phyloP scores from a whole-genome alignment of 1,140 invertebrate genomes.

The Danaus plexippus region DNA sequence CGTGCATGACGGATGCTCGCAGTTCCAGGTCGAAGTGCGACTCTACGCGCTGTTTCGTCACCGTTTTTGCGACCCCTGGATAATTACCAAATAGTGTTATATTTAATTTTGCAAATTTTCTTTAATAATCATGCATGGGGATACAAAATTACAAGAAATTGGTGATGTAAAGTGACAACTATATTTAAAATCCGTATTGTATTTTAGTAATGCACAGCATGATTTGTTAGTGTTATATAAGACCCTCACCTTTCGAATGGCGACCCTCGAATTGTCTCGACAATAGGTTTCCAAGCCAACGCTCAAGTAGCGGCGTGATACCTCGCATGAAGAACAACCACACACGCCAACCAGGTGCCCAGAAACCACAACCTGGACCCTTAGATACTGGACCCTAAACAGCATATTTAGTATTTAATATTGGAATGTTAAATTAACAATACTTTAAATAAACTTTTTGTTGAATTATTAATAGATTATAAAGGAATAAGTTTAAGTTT shows the following conservation, averaged over 20 bases:
- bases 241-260: constrained; percentile 88
- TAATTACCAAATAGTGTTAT: background rate
- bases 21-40: constrained; percentile 99
- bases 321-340: constrained; percentile 99
- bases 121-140: background rate
- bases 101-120: background rate
- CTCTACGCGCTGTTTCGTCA: constrained; percentile 99
- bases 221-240: background rate
- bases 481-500: too few species aligned
- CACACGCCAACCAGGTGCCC: constrained; percentile 99
- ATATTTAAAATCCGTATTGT: background rate
- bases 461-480: too few species aligned
- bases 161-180: background rate
- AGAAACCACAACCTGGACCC: constrained; percentile 98
- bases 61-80: constrained; percentile 94
- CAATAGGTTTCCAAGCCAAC: constrained; percentile 98
- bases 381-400: constrained; percentile 95
- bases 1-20: constrained; percentile 98
- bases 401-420: background rate
- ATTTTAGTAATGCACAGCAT: too few species aligned
- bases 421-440: too few species aligned
- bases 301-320: constrained; percentile 96
- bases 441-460: too few species aligned
- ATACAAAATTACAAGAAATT: background rate
- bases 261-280: constrained; percentile 99